Base-by-base conservation (phyloP, 2,888 invertebrate genomes). In the Hyles lineata region DNA sequence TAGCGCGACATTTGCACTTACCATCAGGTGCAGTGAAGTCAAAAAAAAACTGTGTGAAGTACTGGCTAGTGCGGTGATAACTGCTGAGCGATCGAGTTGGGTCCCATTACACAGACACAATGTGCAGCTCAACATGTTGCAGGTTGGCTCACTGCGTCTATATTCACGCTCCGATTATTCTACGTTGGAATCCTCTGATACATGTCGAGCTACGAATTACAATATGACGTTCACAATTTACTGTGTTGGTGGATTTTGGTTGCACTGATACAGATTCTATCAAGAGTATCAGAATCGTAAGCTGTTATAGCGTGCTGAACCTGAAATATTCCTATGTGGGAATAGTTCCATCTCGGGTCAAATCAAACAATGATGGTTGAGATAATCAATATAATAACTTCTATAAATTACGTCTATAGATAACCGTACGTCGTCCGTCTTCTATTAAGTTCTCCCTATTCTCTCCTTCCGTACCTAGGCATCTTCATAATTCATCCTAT, bases 111-210 rank as follows among this genome's bases (percentile, higher is more conserved):
- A 60, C 17, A 15, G 59, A 25, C 25, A 25, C 60, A 60, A 60
- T 60, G 29, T 60, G 25, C 60, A 25, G 60, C 60, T n/a, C 60
- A 17, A 25, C 25, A 25, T 60, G 60, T 29, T 25, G 17, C 25
- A 23, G 60, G 25, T 25, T 5, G 17, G 23, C 25, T 55, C 55
- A n/a, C 55, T n/a, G 55, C 55, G 25, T 23, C 25, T 25, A 60
- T 60, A 60, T 60, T 60, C 60, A 60, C 23, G 25, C 25, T 25
- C 17, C 60, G 60, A 60, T 60, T 25, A 60, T 25, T 25, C 60
- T 17, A 25, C 25, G 60, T 60, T 60, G 60, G 59, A 60, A 60
- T 60, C 60, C 60, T 60, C 25, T 60, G 25, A 60, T 25, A 11
- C 25, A 21, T 25, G 23, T 60, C 17, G 25, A 60, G 60, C 60